Base-by-base conservation (phyloP, 30 jellyfish, hydroid and myxozoan genomes). In the Aurelia coerulea region DNA sequence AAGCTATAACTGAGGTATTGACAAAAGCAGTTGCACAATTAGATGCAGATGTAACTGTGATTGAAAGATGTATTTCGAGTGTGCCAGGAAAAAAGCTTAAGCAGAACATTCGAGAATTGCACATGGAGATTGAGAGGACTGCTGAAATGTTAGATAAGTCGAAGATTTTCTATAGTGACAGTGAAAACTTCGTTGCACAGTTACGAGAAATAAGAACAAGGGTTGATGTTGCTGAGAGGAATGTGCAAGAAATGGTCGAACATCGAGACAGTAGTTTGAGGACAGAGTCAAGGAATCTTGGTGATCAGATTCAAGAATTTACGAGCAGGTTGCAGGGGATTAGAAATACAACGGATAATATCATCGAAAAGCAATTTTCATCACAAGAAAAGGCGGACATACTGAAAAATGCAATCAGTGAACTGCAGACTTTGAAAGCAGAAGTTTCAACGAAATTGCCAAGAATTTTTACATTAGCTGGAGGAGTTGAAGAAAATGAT, bases 401-500 rank as follows among this genome's bases (percentile, higher is more conserved):
- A 19, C 68, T 69, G 13, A 62, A 1, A 31, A 18, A 53, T 1
- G 18, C 74, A 0, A 14, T 68, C 51, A 41, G 59, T 31, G 79
- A 42, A 15, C 18, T 69, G 19, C 68, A 51, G 23, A 49, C 16
- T 32, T 68, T 81, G 72, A 81, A 81, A 41, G 14, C 31, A 29
- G 91, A 68, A 31, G 76, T 68, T 31, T 50, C 91, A 17, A 32
- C 69, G 51, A 71, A 68, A 18, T 42, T 84, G 82, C 88, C 86
- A 37, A 73, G 77, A 17, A 52, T 67, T 54, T 81, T 81, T 16
- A 12, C 51, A 14, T 39, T 81, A 12, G 59, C 39, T n/a, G 51
- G 17, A 2, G 78, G 35, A 9, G 56, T 5, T 42, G 54, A 46
- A 37, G 62, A 8, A 4, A 37, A 9, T 35, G 76, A n/a, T 2